A percentile compares a stretch with the other conserved stretches of the same genome.
Conservation (phyloP, 1,140 invertebrate genomes). For the Theocolax elegans region DNA sequence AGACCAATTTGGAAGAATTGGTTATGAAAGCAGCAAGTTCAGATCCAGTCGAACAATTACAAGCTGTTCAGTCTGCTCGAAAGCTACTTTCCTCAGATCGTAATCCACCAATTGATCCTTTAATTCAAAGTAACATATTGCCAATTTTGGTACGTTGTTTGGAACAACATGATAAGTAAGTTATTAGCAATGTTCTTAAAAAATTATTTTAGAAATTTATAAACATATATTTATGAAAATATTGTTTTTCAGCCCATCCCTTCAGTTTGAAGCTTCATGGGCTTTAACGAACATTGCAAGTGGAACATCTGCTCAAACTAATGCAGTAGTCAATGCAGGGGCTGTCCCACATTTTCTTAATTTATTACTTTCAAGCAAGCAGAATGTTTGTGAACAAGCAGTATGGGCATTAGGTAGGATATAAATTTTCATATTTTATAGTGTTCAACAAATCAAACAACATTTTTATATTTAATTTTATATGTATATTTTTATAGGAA, state of each 20-base stretch:
- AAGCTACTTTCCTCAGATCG: constrained; percentile 96
- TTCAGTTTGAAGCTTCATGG: constrained; percentile 99
- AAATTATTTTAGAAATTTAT: no score
- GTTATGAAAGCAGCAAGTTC: constrained; percentile 78
- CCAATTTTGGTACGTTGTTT: constrained; percentile 94
- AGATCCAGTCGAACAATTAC: constrained; percentile 80
- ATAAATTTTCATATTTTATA: not conserved
- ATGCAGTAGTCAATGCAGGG: constrained; percentile 92
- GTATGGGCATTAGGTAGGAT: constrained; percentile 93
- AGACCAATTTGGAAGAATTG: constrained; percentile 75
- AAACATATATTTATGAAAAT: constrained; percentile 17
- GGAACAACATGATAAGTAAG: constrained; percentile 80
- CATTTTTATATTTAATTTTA: no score
- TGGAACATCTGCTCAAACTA: constrained; percentile 95
- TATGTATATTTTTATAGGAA: constrained; percentile 67
- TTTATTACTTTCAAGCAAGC: constrained; percentile 89
- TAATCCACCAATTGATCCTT: constrained; percentile 98
- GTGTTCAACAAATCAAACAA: no score
- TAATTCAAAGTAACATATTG: constrained; percentile 93
- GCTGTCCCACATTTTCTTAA: constrained; percentile 95
- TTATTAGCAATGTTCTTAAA: constrained; percentile 34
- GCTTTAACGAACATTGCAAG: constrained; percentile 99
- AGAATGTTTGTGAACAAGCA: constrained; percentile 98
- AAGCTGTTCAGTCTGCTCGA: constrained; percentile 87
- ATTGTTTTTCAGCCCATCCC: constrained; percentile 77